A percentile compares a stretch with the other conserved stretches of the same genome.
Conservation (phyloP, 1,140 invertebrate genomes). For the Idris sp. region DNA sequence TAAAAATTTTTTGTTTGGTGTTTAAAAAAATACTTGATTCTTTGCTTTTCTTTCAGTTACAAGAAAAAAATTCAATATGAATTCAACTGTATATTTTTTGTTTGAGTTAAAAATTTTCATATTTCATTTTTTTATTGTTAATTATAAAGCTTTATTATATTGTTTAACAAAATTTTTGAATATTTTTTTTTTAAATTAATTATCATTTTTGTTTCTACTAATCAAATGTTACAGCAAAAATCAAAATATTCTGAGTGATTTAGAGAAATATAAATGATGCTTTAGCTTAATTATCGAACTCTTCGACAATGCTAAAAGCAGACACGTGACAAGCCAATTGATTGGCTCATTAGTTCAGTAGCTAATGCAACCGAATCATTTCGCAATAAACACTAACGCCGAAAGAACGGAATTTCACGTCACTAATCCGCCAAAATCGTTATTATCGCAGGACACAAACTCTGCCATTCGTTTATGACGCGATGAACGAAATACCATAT, state of each 20-base stretch:
- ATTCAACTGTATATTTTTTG: too few relatives aligned
- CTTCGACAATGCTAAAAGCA: conserved; percentile 44
- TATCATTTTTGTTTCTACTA: not conserved
- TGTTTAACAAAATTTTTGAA: too few relatives aligned
- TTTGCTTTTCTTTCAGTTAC: too few relatives aligned
- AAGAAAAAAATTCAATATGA: too few relatives aligned
- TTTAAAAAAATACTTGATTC: too few relatives aligned
- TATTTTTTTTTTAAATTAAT: too few relatives aligned
- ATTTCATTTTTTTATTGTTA: too few relatives aligned
- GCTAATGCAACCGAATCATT: conserved; percentile 46
- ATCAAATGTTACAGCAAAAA: conserved; percentile 4
- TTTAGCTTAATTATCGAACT: conserved; percentile 48
- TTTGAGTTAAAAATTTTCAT: too few relatives aligned
- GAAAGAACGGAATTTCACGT: conserved; percentile 38
- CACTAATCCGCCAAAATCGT: conserved; percentile 40
- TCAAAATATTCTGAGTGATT: conserved; percentile 40
- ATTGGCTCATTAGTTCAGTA: conserved; percentile 56
- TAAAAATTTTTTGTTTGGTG: too few relatives aligned
- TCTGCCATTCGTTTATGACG: conserved; percentile 36
- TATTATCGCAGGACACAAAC: conserved; percentile 27
- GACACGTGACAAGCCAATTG: conserved; percentile 52
- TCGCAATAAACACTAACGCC: conserved; percentile 52
- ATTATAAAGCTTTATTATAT: too few relatives aligned
- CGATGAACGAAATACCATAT: conserved; percentile 45
- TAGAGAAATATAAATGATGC: conserved; percentile 29